A percentile compares a stretch with the other conserved stretches of the same genome.
These are phyloP conservation scores for Halyomorpha halys DNA, from an alignment of 1,140 invertebrate species.

Conservation along the genomic window DNA sequence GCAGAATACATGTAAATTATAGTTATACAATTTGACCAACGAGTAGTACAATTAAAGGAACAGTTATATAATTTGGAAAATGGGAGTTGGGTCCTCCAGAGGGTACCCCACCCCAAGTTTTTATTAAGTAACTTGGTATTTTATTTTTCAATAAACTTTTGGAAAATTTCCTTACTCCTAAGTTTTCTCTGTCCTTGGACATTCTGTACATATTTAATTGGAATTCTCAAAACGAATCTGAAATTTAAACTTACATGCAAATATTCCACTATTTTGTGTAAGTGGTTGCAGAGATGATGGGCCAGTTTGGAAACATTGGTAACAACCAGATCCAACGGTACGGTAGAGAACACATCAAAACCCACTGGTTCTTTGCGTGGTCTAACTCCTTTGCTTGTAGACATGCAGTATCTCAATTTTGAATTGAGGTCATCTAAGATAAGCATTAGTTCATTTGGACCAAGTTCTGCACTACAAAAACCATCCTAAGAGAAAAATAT, in stretches of 20 bases:
- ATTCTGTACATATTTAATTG: too few species aligned
- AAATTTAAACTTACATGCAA: conserved; percentile 31
- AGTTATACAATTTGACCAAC: too few species aligned
- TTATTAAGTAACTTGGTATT: too few species aligned
- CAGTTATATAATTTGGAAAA: too few species aligned
- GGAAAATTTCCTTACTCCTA: too few species aligned
- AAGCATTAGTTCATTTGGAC: conserved; percentile 38
- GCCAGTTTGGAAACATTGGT: conserved; percentile 31
- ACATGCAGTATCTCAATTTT: conserved; percentile 37
- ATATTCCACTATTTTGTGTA: conserved; percentile 33
- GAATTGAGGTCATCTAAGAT: conserved; percentile 39
- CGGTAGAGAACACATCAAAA: conserved; percentile 29
- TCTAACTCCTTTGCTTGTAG: conserved; percentile 22
- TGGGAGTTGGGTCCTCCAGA: too few species aligned
- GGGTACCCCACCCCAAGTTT: too few species aligned
- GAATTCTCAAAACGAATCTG: too few species aligned
- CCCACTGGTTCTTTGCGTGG: conserved; percentile 16
- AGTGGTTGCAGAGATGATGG: conserved; percentile 30
- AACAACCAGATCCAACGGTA: conserved; percentile 25
- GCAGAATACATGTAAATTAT: too few species aligned
- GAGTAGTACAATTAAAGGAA: too few species aligned
- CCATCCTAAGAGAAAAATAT: conserved; percentile 26
- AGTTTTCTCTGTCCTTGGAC: too few species aligned
- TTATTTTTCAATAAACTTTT: too few species aligned
- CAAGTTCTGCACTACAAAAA: conserved; percentile 33